phyloP scores from a whole-genome alignment of 2,888 invertebrate genomes.

The Cerastis leucographa region DNA sequence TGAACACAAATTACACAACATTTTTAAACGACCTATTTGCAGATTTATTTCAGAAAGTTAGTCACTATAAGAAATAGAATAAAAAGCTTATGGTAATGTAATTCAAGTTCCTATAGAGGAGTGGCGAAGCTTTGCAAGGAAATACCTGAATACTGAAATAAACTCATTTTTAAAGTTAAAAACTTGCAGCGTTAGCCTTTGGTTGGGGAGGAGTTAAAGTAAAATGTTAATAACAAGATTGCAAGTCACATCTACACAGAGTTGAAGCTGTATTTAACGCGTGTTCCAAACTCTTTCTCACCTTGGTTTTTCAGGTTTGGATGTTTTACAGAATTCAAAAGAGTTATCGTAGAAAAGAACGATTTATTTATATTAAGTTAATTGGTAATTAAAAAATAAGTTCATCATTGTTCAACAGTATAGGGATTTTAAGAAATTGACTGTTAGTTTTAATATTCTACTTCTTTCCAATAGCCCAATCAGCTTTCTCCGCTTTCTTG shows the following conservation, averaged over 20 bases:
- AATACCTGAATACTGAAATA: conserved; percentile 69
- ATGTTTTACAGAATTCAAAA: conserved; percentile 73
- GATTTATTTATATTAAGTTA: conserved; percentile 82
- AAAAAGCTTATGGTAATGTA: conserved; percentile 67
- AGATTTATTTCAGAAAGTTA: conserved; percentile 70
- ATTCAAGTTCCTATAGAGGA: conserved; percentile 68
- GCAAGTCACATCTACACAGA: conserved; percentile 67
- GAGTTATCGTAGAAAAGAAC: conserved; percentile 75
- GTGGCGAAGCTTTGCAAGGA: conserved; percentile 77
- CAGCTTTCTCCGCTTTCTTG: conserved; percentile 94
- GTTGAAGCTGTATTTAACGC: conserved; percentile 78
- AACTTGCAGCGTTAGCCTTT: conserved; percentile 72
- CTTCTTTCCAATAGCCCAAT: conserved; percentile 93
- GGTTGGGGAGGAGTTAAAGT: conserved; percentile 62
- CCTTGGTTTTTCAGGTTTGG: conserved; percentile 76
- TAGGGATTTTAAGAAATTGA: conserved; percentile 70
- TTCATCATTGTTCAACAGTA: conserved; percentile 76
- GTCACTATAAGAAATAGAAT: conserved; percentile 71
- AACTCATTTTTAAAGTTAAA: conserved; percentile 66
- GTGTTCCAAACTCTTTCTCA: conserved; percentile 82
- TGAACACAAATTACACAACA: conserved; percentile 27
- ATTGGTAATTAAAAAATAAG: conserved; percentile 77
- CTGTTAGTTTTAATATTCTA: conserved; percentile 76
- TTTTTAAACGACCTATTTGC: conserved; percentile 48
- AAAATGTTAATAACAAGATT: conserved; percentile 66